Conservation (phyloP, 2,888 invertebrate genomes). For the Eurytoma adleriae region DNA sequence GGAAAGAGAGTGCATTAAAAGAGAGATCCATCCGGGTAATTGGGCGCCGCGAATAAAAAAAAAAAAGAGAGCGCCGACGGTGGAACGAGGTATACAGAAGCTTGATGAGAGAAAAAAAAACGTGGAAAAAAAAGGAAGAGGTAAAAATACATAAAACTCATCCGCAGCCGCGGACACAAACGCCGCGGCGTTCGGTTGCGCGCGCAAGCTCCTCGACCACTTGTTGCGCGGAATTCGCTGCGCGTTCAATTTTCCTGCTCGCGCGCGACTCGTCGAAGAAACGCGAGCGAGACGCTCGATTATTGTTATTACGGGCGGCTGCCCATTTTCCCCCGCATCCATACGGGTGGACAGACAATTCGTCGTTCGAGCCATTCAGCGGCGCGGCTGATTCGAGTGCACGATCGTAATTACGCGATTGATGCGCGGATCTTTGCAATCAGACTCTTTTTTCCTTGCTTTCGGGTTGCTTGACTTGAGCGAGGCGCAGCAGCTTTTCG, state of each 20-base stretch:
- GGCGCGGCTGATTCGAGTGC: no score
- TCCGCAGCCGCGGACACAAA: not conserved
- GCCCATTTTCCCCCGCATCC: no score
- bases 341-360: no score
- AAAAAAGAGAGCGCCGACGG: not conserved
- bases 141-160: conserved; percentile 27
- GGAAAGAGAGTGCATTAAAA: not conserved
- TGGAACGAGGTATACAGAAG: conserved; percentile 4
- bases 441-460: no score
- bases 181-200: not conserved
- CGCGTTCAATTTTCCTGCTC: conserved; percentile 32
- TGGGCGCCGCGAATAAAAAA: conserved; percentile 7
- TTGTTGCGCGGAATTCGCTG: conserved; percentile 34
- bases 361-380: no score
- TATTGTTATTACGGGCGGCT: conserved; percentile 9
- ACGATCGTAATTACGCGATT: no score
- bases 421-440: no score
- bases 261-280: conserved; percentile 17
- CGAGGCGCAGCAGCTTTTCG: no score
- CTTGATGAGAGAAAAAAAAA: conserved; percentile 35
- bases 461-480: no score
- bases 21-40: conserved; percentile 28
- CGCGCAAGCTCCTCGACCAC: conserved; percentile 28
- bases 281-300: conserved; percentile 6
- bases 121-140: conserved; percentile 13